Evolutionary conservation across 2,888 invertebrate species (phyloP), one percentile per base, ranked within the genome.

Genomic region (Campoplex nolae): DNA sequence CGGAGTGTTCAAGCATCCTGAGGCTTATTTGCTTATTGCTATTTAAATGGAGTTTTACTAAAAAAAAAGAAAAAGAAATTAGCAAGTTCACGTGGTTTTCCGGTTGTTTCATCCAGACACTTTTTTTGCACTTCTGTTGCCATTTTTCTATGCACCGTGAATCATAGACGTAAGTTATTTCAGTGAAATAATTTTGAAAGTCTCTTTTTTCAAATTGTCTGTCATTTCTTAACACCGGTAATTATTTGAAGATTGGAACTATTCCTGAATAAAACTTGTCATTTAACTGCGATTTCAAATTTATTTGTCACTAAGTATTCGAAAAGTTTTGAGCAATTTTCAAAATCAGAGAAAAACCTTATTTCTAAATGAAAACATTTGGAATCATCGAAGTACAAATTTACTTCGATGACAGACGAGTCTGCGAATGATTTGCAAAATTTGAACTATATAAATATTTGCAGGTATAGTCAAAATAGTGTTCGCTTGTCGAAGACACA

Each of bases 401-500:
- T 23, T 11, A 11, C 11, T 45, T 45, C 11, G 13, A 13, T 13
- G 13, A 45, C 45, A 45, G 11, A 13, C 11, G 28, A 62, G 16
- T 18, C 45, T n/a, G 35, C 18, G 48, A 48, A 48, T 42, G 62
- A 74, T 79, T 80, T 74, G 54, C 45, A 28, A 16, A 58, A 18
- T 9, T 16, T 18, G 18, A 51, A 45, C 18, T 42, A 18, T n/a
- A 23, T 11, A n/a, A 35, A 51, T 51, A 77, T 6, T 45, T 56
- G n/a, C 7, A 48, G 16, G 42, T 48, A 62, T 13, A 28, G 18
- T 45, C n/a, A 45, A 62, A 75, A 75, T 23, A 65, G 18, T 18
- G 45, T 45, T 35, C 28, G 16, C 28, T 18, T 51, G 38, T 54
- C 38, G 51, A 77, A 23, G 67, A 38, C 71, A 83, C 83, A 76